A percentile compares a stretch with the other conserved stretches of the same genome.
Evolutionary conservation across 2,113 vertebrate genomes (phyloP).

Genomic region (Epinephelus cyanopodus): DNA sequence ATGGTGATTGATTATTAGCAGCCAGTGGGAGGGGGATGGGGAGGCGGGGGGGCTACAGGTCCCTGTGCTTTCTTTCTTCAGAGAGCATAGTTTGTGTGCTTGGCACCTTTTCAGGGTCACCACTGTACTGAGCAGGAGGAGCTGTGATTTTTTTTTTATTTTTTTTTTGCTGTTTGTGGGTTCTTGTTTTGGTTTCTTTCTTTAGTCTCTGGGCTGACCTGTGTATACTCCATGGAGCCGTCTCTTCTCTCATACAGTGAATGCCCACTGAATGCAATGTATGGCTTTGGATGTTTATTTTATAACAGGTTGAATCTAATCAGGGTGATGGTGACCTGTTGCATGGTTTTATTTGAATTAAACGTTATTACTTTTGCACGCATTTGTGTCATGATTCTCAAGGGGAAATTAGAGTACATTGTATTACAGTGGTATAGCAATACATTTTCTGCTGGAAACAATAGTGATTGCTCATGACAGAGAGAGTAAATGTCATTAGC

Average conservation of each 20-base stretch:
- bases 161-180: slow-evolving; percentile 3
- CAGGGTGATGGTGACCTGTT: slow-evolving; percentile 75
- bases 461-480: background rate
- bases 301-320: slow-evolving; percentile 70
- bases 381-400: slow-evolving; percentile 54
- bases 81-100: slow-evolving; percentile 20
- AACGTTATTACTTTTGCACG: slow-evolving; percentile 81
- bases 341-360: slow-evolving; percentile 83
- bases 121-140: slow-evolving; percentile 48
- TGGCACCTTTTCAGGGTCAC: slow-evolving; percentile 39
- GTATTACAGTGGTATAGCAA: too few relatives aligned
- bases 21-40: background rate
- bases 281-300: slow-evolving; percentile 78
- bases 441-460: background rate
- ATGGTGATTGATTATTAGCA: slow-evolving; percentile 66
- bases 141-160: slow-evolving; percentile 35
- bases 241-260: slow-evolving; percentile 47
- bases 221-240: slow-evolving; percentile 24
- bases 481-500: background rate
- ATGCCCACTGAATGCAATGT: slow-evolving; percentile 62
- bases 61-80: slow-evolving; percentile 29
- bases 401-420: background rate
- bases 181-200: slow-evolving; percentile 47
- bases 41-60: slow-evolving; percentile 2
- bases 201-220: slow-evolving; percentile 47